Conservation (phyloP, 2,797 vertebrate genomes). For the Takifugu rubripes region DNA sequence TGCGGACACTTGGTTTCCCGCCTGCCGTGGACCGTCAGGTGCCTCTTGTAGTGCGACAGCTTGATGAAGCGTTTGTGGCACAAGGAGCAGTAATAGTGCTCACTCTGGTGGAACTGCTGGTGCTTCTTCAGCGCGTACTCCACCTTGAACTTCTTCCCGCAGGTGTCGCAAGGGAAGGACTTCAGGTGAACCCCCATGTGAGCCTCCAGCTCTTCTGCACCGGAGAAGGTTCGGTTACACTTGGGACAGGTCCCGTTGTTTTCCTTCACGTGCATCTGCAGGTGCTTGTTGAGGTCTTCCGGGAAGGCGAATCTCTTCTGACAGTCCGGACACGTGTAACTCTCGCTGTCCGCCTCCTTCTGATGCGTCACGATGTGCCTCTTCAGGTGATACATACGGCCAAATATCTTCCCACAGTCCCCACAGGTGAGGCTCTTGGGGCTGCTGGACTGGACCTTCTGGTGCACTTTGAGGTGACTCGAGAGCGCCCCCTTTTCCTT, state of each 20-base stretch:
- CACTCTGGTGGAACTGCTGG: conserved; percentile 45
- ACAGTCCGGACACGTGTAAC: conserved; percentile 57
- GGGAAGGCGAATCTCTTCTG: conserved; percentile 49
- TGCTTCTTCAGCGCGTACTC: conserved; percentile 66
- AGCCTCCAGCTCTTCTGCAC: conserved; percentile 49
- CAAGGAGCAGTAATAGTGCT: conserved; percentile 54
- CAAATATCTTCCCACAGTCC: conserved; percentile 64
- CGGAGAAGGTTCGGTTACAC: conserved; percentile 50
- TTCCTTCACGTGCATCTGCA: conserved; percentile 57
- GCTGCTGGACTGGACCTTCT: conserved; percentile 24
- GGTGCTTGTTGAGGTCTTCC: conserved; percentile 63
- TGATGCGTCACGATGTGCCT: conserved; percentile 58
- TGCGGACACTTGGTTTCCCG: conserved; percentile 80
- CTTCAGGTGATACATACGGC: conserved; percentile 59
- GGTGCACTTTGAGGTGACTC: conserved; percentile 54
- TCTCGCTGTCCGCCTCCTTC: conserved; percentile 36
- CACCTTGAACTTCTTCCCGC: conserved; percentile 66
- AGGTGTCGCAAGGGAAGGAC: conserved; percentile 53
- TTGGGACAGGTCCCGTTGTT: conserved; percentile 58
- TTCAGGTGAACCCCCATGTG: conserved; percentile 57
- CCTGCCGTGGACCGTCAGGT: conserved; percentile 73
- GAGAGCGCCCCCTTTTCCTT: conserved; percentile 40
- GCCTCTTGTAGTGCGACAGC: conserved; percentile 71
- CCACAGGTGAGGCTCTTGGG: conserved; percentile 46
- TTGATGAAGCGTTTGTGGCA: conserved; percentile 62